Percentiles rank a stretch among this genome's conserved stretches.
Conservation (phyloP, 2,888 invertebrate genomes). For the Rhingia campestris region DNA sequence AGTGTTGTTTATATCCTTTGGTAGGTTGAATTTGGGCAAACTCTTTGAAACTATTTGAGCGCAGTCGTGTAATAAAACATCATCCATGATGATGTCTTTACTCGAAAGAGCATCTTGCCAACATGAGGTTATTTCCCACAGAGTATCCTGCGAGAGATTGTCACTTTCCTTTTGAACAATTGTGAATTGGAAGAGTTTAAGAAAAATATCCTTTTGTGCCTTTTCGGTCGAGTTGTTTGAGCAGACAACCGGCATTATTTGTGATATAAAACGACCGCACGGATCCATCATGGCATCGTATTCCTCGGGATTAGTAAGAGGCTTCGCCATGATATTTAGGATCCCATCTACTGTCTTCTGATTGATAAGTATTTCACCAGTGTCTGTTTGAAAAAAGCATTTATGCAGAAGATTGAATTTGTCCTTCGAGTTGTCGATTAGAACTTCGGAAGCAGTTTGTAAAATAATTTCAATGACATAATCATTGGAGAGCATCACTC, state of each 20-base stretch:
- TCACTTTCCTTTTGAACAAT: conserved; percentile 80
- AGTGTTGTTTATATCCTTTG: conserved; percentile 76
- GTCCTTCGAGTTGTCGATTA: conserved; percentile 75
- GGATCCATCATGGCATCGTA: conserved; percentile 82
- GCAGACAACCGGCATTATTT: conserved; percentile 84
- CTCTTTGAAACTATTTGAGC: conserved; percentile 76
- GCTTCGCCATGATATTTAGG: conserved; percentile 78
- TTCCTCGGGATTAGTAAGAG: conserved; percentile 75
- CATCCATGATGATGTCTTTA: conserved; percentile 78
- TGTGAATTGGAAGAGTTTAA: conserved; percentile 83
- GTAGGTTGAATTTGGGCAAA: conserved; percentile 49
- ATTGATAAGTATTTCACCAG: conserved; percentile 80
- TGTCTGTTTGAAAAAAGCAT: conserved; percentile 82
- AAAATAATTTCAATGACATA: conserved; percentile 78
- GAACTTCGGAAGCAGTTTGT: conserved; percentile 76
- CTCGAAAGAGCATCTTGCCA: conserved; percentile 85
- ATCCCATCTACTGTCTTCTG: conserved; percentile 79
- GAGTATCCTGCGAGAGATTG: conserved; percentile 83
- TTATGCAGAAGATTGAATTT: conserved; percentile 81
- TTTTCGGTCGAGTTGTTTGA: conserved; percentile 81
- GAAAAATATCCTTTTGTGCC: conserved; percentile 82
- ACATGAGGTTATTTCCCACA: conserved; percentile 85
- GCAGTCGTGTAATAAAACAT: conserved; percentile 77
- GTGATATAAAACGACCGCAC: conserved; percentile 84
- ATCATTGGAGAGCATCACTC: conserved; percentile 78